Conservation (phyloP, 2,113 vertebrate species). For the Burhinus oedicnemus region DNA sequence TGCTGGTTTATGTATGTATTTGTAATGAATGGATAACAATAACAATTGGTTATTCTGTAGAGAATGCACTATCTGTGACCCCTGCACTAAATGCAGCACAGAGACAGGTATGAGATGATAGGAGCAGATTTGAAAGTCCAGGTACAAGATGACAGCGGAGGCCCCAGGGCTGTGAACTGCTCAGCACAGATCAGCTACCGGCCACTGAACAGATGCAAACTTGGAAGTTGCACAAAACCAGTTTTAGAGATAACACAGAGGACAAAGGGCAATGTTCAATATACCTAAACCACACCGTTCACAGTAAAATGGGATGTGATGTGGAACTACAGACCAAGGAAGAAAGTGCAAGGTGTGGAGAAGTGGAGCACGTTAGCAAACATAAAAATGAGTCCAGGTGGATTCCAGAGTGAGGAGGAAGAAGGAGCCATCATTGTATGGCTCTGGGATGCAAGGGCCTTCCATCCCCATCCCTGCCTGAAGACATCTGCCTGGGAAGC, state of each 20-base stretch:
- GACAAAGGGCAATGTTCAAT: background rate
- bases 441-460: background rate
- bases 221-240: background rate
- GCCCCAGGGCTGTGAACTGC: background rate
- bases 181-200: background rate
- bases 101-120: background rate
- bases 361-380: background rate
- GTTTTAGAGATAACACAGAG: background rate
- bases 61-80: background rate
- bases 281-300: background rate
- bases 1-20: background rate
- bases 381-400: background rate
- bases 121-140: background rate
- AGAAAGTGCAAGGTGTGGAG: background rate
- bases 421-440: background rate
- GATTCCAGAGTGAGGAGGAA: background rate
- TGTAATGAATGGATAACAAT: background rate
- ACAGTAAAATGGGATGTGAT: background rate
- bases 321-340: background rate
- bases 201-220: fast-evolving
- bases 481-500: background rate
- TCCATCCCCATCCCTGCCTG: background rate
- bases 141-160: background rate
- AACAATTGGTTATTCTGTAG: background rate
- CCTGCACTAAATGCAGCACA: background rate